Evolutionary conservation across 30 jellyfish, hydroid and myxozoan genomes (phyloP).

Genomic region (Aurelia coerulea): DNA sequence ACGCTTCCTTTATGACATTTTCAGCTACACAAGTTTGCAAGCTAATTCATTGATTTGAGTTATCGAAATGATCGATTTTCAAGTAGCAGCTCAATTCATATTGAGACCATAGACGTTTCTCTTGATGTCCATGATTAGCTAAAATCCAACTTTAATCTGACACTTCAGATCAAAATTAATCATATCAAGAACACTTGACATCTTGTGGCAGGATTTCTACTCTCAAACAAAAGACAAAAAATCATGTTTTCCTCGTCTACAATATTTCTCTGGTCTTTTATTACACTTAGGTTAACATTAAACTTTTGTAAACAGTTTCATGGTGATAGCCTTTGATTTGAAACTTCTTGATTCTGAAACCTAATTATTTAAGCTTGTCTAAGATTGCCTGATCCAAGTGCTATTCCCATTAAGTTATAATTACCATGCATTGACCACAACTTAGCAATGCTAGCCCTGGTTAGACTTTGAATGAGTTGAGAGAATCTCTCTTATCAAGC

Average conservation of each 20-base stretch:
- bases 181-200: constrained; percentile 45
- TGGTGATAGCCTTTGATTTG: constrained; percentile 52
- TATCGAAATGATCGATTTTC: too few species aligned
- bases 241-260: constrained; percentile 58
- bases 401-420: constrained; percentile 58
- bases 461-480: constrained; percentile 20
- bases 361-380: constrained; percentile 25
- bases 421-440: constrained; percentile 34
- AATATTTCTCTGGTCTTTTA: constrained; percentile 30
- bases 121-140: too few species aligned
- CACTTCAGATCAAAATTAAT: constrained; percentile 40
- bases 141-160: constrained; percentile 41
- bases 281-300: constrained; percentile 55
- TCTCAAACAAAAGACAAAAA: constrained; percentile 5
- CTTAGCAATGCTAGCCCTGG: constrained; percentile 53
- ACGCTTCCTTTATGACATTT: too few species aligned
- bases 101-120: too few species aligned
- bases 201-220: constrained; percentile 44
- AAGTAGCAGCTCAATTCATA: too few species aligned
- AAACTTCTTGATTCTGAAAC: constrained; percentile 25
- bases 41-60: too few species aligned
- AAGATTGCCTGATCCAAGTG: constrained; percentile 47
- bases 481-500: constrained; percentile 35
- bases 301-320: constrained; percentile 22
- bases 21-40: too few species aligned